Base-by-base conservation (phyloP, 23 tunicate species). In the Ascidia mentula region DNA sequence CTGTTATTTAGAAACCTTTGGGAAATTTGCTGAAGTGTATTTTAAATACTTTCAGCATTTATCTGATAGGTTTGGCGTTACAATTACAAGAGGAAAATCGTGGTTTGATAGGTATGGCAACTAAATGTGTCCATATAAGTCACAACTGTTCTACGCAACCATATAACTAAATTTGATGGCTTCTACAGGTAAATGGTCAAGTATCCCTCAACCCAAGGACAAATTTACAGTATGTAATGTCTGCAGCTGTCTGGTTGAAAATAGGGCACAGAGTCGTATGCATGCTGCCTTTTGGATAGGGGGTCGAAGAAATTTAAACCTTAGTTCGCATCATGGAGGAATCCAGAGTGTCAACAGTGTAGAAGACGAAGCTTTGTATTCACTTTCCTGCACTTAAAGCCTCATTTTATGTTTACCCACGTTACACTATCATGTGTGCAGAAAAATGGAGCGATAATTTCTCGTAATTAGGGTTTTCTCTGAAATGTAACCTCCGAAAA, bases 261-360 rank as follows among this genome's bases (percentile, higher is more conserved):
- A 88, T 35, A 86, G 80, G 32, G 75, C 86, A 76, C 79, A 93
- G 31, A 93, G 98, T 53, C 34, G 84, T 69, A 93, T 93, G 93
- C 88, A 93, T 74, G 83, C 88, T 53, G 72, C 93, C 30, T 88
- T 93, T 69, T 76, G 98, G 18, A 79, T 88, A 28, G 89, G 86
- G 0, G 84, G 78, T 88, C 6, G 93, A 93, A 71, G 98, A 93
- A 70, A 84, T 89, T 35, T 77, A 84, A 37, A 32, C 46, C 31
- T 77, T 93, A 7, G 98, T 84, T 18, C 76, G 80, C 32, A 72
- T 93, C 22, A 93, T 93, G 98, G 85, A 78, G 60, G 38, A 77
- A 45, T 37, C 42, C 42, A 45, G 45, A 70, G n/a, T n/a, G n/a
- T n/a, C n/a, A n/a, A n/a, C n/a, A n/a, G n/a, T n/a, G n/a, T n/a